phyloP scores from a whole-genome alignment of 2,113 vertebrate species.

The Zapornia atra region DNA sequence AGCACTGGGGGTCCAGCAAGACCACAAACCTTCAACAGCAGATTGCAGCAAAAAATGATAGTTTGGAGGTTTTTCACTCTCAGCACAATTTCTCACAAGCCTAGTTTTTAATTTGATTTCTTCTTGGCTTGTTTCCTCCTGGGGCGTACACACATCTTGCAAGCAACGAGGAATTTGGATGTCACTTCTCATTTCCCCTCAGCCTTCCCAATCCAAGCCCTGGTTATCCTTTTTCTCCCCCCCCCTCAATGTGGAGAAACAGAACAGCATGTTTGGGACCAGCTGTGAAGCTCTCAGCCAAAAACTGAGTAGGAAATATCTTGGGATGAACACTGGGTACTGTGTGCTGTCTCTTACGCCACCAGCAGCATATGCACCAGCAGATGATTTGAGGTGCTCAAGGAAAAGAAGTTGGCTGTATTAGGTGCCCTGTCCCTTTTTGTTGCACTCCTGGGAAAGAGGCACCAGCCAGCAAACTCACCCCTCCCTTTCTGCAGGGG shows the following conservation, averaged over 20 bases:
- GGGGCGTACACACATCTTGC: slow-evolving; percentile 22
- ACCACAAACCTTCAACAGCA: not conserved
- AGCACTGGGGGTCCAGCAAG: not conserved
- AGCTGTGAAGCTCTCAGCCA: slow-evolving; percentile 38
- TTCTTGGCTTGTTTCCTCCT: slow-evolving; percentile 49
- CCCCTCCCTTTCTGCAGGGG: not conserved
- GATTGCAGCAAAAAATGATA: not conserved
- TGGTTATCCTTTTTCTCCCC: slow-evolving; percentile 40
- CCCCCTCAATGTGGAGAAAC: not conserved
- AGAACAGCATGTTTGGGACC: slow-evolving; percentile 31
- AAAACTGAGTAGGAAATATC: not conserved
- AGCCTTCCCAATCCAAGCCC: not conserved
- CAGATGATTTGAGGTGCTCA: not conserved
- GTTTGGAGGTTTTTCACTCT: slow-evolving; percentile 7
- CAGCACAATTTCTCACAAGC: slow-evolving; percentile 31
- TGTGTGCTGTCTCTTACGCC: not conserved
- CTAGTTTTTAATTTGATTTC: slow-evolving; percentile 50
- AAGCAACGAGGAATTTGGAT: slow-evolving; percentile 53
- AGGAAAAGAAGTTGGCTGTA: not conserved
- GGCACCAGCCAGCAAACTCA: not conserved
- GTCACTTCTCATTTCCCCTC: slow-evolving; percentile 57
- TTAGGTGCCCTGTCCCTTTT: not conserved
- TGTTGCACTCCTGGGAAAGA: not conserved
- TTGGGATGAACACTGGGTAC: not conserved
- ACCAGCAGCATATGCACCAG: not conserved